phyloP scores from a whole-genome alignment of 2,113 vertebrate species.

The Hippocampus abdominalis region DNA sequence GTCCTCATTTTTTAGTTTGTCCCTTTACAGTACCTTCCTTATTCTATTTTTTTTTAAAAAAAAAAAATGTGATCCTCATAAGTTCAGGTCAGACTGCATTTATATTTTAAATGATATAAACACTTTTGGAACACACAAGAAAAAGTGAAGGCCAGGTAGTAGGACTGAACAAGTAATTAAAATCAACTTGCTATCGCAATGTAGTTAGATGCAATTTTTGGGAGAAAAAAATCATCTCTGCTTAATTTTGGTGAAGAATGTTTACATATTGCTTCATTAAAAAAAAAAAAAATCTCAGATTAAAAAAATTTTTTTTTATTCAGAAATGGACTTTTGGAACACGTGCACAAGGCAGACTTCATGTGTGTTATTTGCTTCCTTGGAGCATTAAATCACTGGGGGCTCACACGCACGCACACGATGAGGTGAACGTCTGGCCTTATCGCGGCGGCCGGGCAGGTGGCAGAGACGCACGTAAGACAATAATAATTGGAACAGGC shows the following conservation, averaged over 20 bases:
- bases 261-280: too few species aligned
- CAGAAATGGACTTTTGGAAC: not conserved
- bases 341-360: not conserved
- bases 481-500: slow-evolving; percentile 37
- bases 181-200: too few species aligned
- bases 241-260: too few species aligned
- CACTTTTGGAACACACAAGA: not conserved
- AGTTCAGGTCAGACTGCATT: not conserved
- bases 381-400: slow-evolving; percentile 27
- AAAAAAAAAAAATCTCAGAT: too few species aligned
- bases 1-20: too few species aligned
- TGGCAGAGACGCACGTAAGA: slow-evolving; percentile 28
- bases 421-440: slow-evolving; percentile 29
- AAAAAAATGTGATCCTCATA: not conserved
- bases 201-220: too few species aligned
- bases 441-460: slow-evolving; percentile 46
- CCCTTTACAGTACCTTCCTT: too few species aligned
- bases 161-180: too few species aligned
- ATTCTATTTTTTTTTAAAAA: not conserved
- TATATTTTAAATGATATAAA: not conserved
- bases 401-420: not conserved
- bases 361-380: slow-evolving; percentile 7
- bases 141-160: not conserved
- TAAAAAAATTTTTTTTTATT: too few species aligned
- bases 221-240: too few species aligned